Percentiles rank a stretch among this genome's conserved stretches.
Conservation (phyloP, 2,888 invertebrate genomes). For the Zaprionus obscuricornis region DNA sequence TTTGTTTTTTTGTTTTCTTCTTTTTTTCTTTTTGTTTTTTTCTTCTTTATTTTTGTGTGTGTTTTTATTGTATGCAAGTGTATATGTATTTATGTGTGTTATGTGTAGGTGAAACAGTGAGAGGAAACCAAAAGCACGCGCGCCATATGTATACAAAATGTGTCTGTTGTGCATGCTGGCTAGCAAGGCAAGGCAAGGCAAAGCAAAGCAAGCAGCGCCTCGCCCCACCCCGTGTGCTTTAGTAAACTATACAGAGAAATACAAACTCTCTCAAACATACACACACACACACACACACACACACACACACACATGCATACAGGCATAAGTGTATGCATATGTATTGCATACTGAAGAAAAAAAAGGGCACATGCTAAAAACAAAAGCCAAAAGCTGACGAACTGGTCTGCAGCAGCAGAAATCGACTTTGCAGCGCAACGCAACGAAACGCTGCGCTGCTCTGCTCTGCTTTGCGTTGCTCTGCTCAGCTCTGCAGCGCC, state of each 20-base stretch:
- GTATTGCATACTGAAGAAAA: constrained; percentile 24
- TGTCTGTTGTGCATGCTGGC: constrained; percentile 58
- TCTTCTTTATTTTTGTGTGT: not conserved
- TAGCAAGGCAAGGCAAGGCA: constrained; percentile 28
- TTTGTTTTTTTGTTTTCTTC: constrained; percentile 5
- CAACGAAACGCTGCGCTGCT: constrained; percentile 14
- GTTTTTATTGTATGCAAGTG: not conserved
- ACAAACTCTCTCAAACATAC: not conserved
- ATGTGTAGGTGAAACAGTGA: constrained; percentile 51
- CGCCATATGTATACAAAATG: constrained; percentile 44
- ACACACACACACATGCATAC: not conserved
- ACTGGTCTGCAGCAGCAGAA: constrained; percentile 47
- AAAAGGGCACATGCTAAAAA: constrained; percentile 70
- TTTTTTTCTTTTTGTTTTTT: not conserved
- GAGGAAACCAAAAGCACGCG: constrained; percentile 66
- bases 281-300: constrained; percentile 1
- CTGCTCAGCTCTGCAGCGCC: constrained; percentile 21
- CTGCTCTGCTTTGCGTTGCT: not conserved
- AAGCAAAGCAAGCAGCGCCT: constrained; percentile 33
- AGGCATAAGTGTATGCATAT: not conserved
- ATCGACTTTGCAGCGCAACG: constrained; percentile 16
- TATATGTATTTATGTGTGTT: constrained; percentile 6
- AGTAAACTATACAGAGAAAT: constrained; percentile 17
- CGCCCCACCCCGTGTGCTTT: constrained; percentile 33
- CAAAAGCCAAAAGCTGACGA: constrained; percentile 60